Evolutionary conservation across 1,140 invertebrate genomes (phyloP), one percentile per base, ranked within the genome.

Genomic region (Drosophila tristis): DNA sequence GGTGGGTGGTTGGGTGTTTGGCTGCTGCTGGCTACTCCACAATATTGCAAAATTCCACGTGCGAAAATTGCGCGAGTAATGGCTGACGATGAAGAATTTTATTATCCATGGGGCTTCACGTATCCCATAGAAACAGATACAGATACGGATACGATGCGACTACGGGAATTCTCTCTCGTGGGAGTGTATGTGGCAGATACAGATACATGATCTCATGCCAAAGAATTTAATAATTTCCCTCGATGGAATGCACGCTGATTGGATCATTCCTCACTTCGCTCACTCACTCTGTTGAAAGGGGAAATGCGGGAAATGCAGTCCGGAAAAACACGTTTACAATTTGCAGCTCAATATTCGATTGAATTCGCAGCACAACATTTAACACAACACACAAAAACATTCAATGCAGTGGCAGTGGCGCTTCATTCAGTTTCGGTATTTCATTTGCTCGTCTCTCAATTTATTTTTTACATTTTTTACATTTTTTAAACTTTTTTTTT

Each of bases 41-140:
- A 63, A 70, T 78, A 89, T 89, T 89, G 85, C 84, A 67, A 89
- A 89, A 89, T 89, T 90, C 84, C 84, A 89, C 76, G 85, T 89
- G 80, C 85, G 76, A 90, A 89, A 80, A 84, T 90, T 80, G 79
- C 84, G 71, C 79, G 84, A 82, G 80, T 89, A 80, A 89, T 90
- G 66, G 71, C 79, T 3, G 31, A 9, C 3, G 8, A 3, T 31
- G 31, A 66, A 77, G 85, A 90, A 89, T 89, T 89, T 84, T 74
- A 80, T 89, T 74, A 68, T 62, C 67, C 53, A 39, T 39, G 35
- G 50, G 11, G 63, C 64, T 74, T 13, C 48, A 45, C 16, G 50
- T 26, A 8, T 20, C 7, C 15, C 42, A 43, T 42, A 66, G 29
- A 55, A 25, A 45, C 43, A 31, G 20, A 20, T 20, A 50, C 54